phyloP scores from a whole-genome alignment of 2,113 vertebrate species.

The Ctenodactylus gundi region DNA sequence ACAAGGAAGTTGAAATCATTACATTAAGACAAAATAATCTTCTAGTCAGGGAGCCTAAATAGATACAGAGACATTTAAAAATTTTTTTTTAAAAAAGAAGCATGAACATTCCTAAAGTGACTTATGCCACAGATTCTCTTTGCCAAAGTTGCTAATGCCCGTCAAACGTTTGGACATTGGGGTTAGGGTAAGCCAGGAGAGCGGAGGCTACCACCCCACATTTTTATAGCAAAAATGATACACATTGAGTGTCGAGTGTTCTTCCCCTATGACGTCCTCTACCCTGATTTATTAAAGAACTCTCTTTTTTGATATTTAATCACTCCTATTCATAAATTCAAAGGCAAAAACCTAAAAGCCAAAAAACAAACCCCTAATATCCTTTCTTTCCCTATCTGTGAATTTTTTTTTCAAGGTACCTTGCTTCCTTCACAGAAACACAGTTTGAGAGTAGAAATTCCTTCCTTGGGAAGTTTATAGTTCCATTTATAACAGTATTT shows the following conservation, averaged over 20 bases:
- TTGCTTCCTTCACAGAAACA: conserved; percentile 41
- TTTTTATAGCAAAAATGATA: neutral
- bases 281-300: neutral
- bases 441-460: conserved; percentile 36
- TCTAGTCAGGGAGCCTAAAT: neutral
- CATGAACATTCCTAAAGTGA: neutral
- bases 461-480: conserved; percentile 47
- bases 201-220: neutral
- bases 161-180: neutral
- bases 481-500: conserved; percentile 53
- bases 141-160: neutral
- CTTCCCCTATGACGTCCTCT: neutral
- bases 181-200: neutral
- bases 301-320: neutral
- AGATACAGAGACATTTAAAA: neutral
- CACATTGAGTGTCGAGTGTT: neutral
- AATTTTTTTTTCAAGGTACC: conserved; percentile 22
- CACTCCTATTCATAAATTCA: neutral
- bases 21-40: neutral
- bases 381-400: neutral
- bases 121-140: neutral
- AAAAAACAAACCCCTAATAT: neutral
- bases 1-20: neutral
- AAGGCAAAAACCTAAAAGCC: neutral
- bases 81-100: neutral